Evolutionary conservation across 2,888 invertebrate species (phyloP).

Genomic region (Microchrysa polita): DNA sequence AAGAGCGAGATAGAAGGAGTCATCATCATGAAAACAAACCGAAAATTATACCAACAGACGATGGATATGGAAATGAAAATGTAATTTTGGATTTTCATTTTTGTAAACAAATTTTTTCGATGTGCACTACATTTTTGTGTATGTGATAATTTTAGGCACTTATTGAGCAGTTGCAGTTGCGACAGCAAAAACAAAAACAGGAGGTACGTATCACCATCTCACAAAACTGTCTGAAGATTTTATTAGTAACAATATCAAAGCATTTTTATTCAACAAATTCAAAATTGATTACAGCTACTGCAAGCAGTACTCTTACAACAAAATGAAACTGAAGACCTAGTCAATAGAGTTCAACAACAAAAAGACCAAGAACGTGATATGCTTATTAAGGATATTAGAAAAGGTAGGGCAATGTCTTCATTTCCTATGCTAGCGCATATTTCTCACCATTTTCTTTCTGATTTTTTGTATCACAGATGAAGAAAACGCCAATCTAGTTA

Average conservation of each 20-base stretch:
- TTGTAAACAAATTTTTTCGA: no score
- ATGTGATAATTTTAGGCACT: conserved; percentile 50
- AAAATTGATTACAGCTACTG: conserved; percentile 64
- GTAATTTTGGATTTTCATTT: conserved; percentile 47
- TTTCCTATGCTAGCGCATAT: background rate
- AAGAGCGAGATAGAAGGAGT: conserved; percentile 45
- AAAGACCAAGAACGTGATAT: conserved; percentile 72
- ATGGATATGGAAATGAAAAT: conserved; percentile 53
- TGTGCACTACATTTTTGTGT: no score
- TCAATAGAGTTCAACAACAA: conserved; percentile 74
- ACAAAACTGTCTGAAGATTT: no score
- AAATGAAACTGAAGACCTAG: conserved; percentile 72
- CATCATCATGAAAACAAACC: conserved; percentile 17
- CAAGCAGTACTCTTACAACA: conserved; percentile 69
- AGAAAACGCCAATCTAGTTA: conserved; percentile 73
- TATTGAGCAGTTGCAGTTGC: conserved; percentile 52
- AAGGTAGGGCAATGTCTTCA: conserved; percentile 59
- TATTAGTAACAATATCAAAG: no score
- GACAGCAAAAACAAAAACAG: conserved; percentile 54
- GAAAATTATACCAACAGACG: conserved; percentile 25
- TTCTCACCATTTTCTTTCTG: background rate
- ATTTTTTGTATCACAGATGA: conserved; percentile 69
- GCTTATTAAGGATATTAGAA: conserved; percentile 70
- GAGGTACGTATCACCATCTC: conserved; percentile 51
- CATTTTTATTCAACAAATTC: no score